Evolutionary conservation across 2,113 vertebrate genomes (phyloP), one percentile per base, ranked within the genome.

Genomic region (Neopipo cinnamomea): DNA sequence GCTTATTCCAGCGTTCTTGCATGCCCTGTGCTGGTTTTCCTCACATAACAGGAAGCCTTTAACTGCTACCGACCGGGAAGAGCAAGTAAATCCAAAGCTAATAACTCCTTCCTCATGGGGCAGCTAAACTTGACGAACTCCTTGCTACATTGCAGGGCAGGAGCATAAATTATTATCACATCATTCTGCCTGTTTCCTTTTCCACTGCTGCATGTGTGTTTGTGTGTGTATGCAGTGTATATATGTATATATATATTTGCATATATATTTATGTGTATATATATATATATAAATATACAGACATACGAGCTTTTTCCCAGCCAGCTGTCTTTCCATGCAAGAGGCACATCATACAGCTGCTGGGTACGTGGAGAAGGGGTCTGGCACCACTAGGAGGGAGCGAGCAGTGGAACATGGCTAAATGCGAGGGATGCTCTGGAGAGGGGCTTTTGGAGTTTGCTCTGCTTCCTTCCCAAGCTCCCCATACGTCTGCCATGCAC

Each of bases 1-100:
- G 77, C 92, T 75, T 55, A 39, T 72, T 70, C 73, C 25, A 0
- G 81, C 8, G 0, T 83, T 67, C 22, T n/a, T 92, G 91, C 95
- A 96, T 96, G 96, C 83, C 50, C 81, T 63, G 44, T 84, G 67
- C 75, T 72, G 83, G 59, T 79, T 91, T 96, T 63, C 41, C 56
- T 84, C 27, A 23, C 39, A 20, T 56, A 55, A 27, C 0, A 6
- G 76, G 83, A 76, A 92, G 52, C 55, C 46, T 89, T 56, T 90
- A 70, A 83, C 78, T 86, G 52, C 75, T 85, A 18, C 30, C 0
- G 1, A 30, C 47, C 35, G 73, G 80, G 78, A 93, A 55, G 58
- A 39, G 53, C 50, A 55, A 92, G 76, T 90, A 73, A 89, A 96
- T 67, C 78, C 56, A 63, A 31, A 90, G 35, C 90, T 76, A 76